Evolutionary conservation across 2,113 vertebrate species (phyloP), one percentile per base, ranked within the genome.

Genomic region (Scalopus aquaticus): DNA sequence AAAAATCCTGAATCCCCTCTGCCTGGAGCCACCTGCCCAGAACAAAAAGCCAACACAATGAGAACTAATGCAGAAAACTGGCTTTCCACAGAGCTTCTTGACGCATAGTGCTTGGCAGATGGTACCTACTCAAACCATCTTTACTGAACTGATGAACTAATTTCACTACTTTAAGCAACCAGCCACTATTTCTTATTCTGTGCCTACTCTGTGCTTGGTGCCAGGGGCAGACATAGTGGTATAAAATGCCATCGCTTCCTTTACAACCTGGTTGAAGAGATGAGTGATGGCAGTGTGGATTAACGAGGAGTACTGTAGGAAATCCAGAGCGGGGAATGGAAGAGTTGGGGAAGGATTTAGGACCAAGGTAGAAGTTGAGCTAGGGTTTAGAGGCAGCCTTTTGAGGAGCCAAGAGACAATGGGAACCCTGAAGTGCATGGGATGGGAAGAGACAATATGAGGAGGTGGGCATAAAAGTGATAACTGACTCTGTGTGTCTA

Each of bases 141-240:
- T 91, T 95, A 82, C 67, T 64, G 32, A 95, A 83, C 90, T 94
- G 62, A 79, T 96, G 26, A 90, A 83, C 10, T 88, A 74, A 85
- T 77, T 74, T 70, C 76, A 87, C 84, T 85, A 64, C 88, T 65
- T n/a, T 74, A 77, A 39, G 15, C 35, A 85, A 69, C 82, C 77
- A 92, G 51, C 5, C 32, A 49, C 26, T 94, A 9, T 56, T 8
- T 93, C 91, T 72, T 88, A 32, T 84, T 56, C 42, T 86, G 22
- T 70, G 20, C 58, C 76, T 44, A 72, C 72, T 62, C 12, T 82
- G n/a, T 70, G 24, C 70, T 95, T 80, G 9, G 39, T 80, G 51
- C 81, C 89, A 65, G 22, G 79, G 35, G 51, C 20, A 74, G 69
- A 87, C 28, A 74, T 2, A 39, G 16, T 42, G 44, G 51, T 70